Evolutionary conservation across 2,113 vertebrate species (phyloP), one percentile per base, ranked within the genome.

Genomic region (Solea senegalensis): DNA sequence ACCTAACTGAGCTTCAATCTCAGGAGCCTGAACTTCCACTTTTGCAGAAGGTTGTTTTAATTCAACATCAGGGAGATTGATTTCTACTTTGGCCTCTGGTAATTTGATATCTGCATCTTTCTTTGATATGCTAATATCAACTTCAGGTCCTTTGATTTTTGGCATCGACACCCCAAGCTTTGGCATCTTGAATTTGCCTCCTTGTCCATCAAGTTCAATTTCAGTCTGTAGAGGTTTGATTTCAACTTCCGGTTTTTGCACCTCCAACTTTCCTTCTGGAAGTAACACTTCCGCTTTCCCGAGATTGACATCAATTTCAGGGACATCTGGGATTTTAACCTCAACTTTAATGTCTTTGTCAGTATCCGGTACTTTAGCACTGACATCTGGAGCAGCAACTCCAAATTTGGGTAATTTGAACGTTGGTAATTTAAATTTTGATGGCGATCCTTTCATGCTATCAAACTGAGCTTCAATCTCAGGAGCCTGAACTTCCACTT

Each of bases 81-180:
- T 1, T 7, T 83, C 54, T n/a, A 67, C 46, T 9, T 58, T 53
- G 9, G n/a, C 55, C 10, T 83, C 65, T 66, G 86, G 70, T 13
- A 80, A 4, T 52, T 41, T 71, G 3, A 74, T 11, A 0, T 76
- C 69, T 21, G 40, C 21, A 63, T 80, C 73, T 63, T 65, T 74
- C 65, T 76, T 82, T 72, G 86, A 77, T 4, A 81, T 14, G 7
- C 45, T 66, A 2, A 69, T 34, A 44, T 84, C 64, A 46, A 67
- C 28, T 41, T 85, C 77, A 58, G 79, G 74, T 3, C 63, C 52
- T 76, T 57, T 71, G 34, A 82, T 13, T 45, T 77, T 83, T 53
- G 79, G 84, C 54, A 82, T 21, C 53, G 66, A 55, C 0, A 85
- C 52, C 12, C 72, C 80, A 74, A 88, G 44, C 26, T 66, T 82